Evolutionary conservation across 92 coral and sea anemone genomes (phyloP).

Genomic region (Zoanthus sociatus): DNA sequence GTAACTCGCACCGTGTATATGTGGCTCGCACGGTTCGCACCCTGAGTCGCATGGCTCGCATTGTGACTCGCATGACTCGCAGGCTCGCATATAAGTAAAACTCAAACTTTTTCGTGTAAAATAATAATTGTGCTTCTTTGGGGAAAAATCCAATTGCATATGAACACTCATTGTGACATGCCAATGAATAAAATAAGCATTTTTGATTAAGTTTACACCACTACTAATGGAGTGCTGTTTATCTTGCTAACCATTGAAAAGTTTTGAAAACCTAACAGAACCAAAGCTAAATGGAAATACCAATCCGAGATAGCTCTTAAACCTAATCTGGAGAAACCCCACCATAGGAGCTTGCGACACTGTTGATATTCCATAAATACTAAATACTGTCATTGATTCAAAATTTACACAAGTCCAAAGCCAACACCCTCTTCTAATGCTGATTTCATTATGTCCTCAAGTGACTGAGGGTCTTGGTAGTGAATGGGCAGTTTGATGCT

Average conservation of each 20-base stretch:
- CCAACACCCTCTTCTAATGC: constrained; percentile 53
- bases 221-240: constrained; percentile 5
- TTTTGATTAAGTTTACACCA: constrained; percentile 5
- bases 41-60: too few relatives aligned
- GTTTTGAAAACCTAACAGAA: constrained; percentile 5
- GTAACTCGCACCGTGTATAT: too few relatives aligned
- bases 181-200: constrained; percentile 1
- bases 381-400: background rate
- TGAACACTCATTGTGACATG: constrained; percentile 8
- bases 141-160: background rate
- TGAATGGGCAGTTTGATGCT: constrained; percentile 63
- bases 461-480: constrained; percentile 42
- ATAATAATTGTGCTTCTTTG: background rate
- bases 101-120: too few relatives aligned
- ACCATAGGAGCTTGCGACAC: constrained; percentile 8
- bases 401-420: constrained; percentile 49
- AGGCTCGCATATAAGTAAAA: too few relatives aligned
- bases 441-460: constrained; percentile 45
- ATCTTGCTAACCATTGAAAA: constrained; percentile 4
- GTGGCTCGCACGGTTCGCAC: too few relatives aligned
- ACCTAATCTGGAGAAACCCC: background rate
- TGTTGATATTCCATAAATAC: background rate
- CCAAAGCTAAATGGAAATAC: constrained; percentile 18
- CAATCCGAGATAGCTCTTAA: background rate
- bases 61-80: too few relatives aligned